These are phyloP conservation scores for Lateolabrax maculatus DNA, from an alignment of 2,797 vertebrate genomes.

Conservation along the genomic window DNA sequence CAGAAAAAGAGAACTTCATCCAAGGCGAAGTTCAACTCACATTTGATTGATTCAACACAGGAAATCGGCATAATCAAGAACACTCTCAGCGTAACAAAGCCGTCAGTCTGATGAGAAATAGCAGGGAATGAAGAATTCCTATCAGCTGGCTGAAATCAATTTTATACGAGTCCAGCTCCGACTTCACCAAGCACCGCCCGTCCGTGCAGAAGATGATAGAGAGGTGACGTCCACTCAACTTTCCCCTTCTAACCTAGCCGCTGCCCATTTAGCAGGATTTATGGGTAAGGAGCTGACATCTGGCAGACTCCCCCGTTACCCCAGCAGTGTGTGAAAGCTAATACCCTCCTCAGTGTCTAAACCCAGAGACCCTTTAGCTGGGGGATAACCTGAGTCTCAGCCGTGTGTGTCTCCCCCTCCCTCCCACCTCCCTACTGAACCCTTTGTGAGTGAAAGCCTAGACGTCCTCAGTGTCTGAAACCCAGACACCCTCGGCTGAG, in stretches of 20 bases:
- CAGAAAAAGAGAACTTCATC: conserved; percentile 20
- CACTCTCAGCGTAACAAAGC: conserved; percentile 51
- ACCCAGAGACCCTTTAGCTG: conserved; percentile 81
- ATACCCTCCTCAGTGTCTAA: conserved; percentile 84
- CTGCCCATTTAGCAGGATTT: conserved; percentile 86
- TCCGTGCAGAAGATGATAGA: conserved; percentile 63
- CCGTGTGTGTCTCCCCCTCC: conserved; percentile 53
- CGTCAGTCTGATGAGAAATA: conserved; percentile 58
- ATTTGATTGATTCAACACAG: conserved; percentile 66
- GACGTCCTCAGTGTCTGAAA: conserved; percentile 69
- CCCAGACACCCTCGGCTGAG: conserved; percentile 65
- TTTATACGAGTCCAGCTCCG: conserved; percentile 44
- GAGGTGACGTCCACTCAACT: conserved; percentile 70
- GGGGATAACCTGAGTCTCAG: conserved; percentile 81
- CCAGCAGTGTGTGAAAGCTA: conserved; percentile 84
- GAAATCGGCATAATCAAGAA: conserved; percentile 72
- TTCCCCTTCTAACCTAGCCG: conserved; percentile 59
- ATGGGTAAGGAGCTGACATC: conserved; percentile 83
- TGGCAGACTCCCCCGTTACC: conserved; percentile 84
- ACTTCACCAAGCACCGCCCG: conserved; percentile 59
- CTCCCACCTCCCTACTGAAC: conserved; percentile 56
- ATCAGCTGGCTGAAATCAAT: conserved; percentile 63
- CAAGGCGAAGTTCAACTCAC: conserved; percentile 28
- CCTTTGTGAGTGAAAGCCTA: conserved; percentile 72
- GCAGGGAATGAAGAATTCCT: conserved; percentile 46